These are phyloP conservation scores for Cyaniris semiargus DNA, from an alignment of 2,888 invertebrate genomes.

Conservation along the genomic window DNA sequence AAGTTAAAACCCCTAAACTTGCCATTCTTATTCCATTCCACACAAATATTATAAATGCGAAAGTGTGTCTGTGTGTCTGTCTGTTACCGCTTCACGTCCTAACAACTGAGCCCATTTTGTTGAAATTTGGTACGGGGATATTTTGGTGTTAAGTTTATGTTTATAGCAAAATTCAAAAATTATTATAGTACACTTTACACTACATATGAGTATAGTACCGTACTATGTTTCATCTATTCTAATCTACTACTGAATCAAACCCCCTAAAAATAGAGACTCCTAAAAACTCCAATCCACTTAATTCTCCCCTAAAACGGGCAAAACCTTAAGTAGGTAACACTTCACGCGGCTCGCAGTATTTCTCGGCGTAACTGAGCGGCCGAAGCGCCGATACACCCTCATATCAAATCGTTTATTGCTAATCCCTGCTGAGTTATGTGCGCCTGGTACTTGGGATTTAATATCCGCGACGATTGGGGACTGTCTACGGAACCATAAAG, in stretches of 20 bases:
- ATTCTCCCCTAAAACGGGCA: neutral
- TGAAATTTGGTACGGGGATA: no score
- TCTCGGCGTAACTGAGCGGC: neutral
- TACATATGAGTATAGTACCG: no score
- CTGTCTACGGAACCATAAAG: neutral
- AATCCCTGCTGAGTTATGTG: constrained; percentile 1
- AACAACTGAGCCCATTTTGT: no score
- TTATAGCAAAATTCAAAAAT: no score
- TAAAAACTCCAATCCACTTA: neutral
- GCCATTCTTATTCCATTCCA: no score
- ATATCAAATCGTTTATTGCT: constrained; percentile 19
- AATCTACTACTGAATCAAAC: no score
- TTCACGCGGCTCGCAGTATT: neutral
- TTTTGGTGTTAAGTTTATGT: no score
- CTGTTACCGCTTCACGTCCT: neutral
- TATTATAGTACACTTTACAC: no score
- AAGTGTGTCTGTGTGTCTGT: neutral
- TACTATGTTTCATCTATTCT: no score
- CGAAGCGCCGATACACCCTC: neutral
- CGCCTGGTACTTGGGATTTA: neutral
- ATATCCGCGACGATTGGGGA: neutral
- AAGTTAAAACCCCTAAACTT: neutral
- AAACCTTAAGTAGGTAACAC: neutral
- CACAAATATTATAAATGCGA: no score
- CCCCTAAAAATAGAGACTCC: no score